These are phyloP conservation scores for Leptopilina myrica DNA, from an alignment of 2,888 invertebrate species.

Conservation along the genomic window DNA sequence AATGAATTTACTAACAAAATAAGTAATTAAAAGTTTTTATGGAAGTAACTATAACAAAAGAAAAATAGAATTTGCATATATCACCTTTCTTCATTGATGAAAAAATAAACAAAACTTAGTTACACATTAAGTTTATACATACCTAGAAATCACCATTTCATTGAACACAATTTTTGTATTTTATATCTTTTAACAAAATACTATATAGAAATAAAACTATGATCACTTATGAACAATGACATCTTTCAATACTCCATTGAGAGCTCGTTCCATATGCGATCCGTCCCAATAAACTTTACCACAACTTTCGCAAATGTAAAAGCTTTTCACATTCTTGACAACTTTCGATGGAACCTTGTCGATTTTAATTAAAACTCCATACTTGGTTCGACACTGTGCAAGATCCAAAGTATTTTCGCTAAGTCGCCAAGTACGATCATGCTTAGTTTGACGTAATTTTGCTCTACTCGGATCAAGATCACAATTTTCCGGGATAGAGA, in stretches of 20 bases:
- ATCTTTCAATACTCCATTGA: constrained; percentile 58
- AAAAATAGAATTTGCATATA: constrained; percentile 26
- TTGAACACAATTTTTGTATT: constrained; percentile 43
- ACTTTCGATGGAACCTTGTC: constrained; percentile 77
- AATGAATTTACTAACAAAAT: not conserved
- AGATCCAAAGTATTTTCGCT: constrained; percentile 73
- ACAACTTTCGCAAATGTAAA: constrained; percentile 85
- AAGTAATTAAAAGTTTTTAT: not conserved
- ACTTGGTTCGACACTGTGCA: constrained; percentile 77
- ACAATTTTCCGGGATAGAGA: not conserved
- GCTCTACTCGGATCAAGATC: not conserved
- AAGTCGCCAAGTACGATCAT: constrained; percentile 67
- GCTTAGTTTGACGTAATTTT: constrained; percentile 41
- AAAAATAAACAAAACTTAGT: constrained; percentile 16
- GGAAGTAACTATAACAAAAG: not conserved
- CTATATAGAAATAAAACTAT: constrained; percentile 17
- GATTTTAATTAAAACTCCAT: constrained; percentile 80
- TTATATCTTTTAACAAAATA: constrained; percentile 1
- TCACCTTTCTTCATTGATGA: not conserved
- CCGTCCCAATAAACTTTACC: constrained; percentile 88
- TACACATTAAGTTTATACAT: constrained; percentile 36
- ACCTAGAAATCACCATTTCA: constrained; percentile 37
- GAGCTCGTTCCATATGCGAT: constrained; percentile 66
- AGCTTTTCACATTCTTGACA: constrained; percentile 77
- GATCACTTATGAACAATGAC: constrained; percentile 52